Base-by-base conservation (phyloP, 2,113 vertebrate species). In the Oncorhynchus keta region DNA sequence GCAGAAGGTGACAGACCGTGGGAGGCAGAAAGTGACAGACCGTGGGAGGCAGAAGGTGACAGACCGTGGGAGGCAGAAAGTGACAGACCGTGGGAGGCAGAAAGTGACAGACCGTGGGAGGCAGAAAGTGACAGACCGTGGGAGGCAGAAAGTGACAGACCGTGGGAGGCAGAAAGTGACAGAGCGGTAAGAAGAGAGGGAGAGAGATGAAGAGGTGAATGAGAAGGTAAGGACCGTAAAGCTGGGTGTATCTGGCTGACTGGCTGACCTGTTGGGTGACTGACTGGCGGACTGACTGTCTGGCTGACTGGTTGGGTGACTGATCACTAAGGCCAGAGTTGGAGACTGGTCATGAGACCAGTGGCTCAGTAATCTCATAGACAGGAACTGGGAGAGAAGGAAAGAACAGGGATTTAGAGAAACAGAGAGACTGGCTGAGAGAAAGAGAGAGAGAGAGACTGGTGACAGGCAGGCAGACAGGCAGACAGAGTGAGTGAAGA, bases 341-440 rank as follows among this genome's bases (percentile, higher is more conserved):
- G 26, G 62, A 12, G 9, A 65, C 62, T 26, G 26, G 62, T 65
- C 24, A 65, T 16, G 9, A 65, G 62, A 66, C 30, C 64, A 66
- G 64, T 28, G 26, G 64, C 20, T 30, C 12, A 66, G 26, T 66
- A 66, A 66, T 28, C 64, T 55, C 12, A 35, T 3, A 35, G 71
- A 9, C 3, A 51, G 70, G 82, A 76, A 87, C 82, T 62, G 86
- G 80, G 89, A 79, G 79, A 86, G 81, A 81, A 80, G 82, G 8
- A 45, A 45, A 45, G 73, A 80, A 68, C 73, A 77, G 78, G 28
- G 28, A 59, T 24, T 57, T 8, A 16, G 30, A 13, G 22, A 76
- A 71, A 35, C 39, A 45, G 39, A 45, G 39, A 45, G 73, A 67
- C 76, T 85, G 76, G 74, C 75, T 30, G 78, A 82, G 81, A 32